Percentiles rank a stretch among this genome's conserved stretches.
Conservation (phyloP, 2,113 vertebrate genomes). For the Rallus limicola region DNA sequence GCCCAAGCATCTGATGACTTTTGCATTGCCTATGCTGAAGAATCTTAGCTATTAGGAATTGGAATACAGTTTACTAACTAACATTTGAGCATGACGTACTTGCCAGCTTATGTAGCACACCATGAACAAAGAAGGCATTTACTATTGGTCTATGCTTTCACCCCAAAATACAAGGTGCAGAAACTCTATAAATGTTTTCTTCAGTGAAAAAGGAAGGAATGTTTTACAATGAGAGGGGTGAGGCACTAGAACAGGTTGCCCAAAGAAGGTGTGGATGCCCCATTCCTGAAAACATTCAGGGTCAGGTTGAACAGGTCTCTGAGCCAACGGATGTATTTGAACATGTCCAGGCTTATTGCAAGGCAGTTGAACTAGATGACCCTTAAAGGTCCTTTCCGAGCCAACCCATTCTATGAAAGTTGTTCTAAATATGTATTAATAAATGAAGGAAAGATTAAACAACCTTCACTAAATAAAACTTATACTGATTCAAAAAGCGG, state of each 20-base stretch:
- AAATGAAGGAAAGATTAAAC: background rate
- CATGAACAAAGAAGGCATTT: background rate
- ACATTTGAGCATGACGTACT: background rate
- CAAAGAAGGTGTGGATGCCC: rapidly evolving
- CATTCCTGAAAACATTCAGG: background rate
- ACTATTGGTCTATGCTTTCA: background rate
- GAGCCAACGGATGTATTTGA: background rate
- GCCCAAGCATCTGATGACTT: background rate
- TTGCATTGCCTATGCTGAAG: background rate
- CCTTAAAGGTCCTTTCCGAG: background rate
- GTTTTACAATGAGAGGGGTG: background rate
- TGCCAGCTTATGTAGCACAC: background rate
- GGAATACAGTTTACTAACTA: background rate
- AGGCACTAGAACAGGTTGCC: background rate
- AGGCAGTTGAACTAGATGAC: background rate
- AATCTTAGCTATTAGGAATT: background rate
- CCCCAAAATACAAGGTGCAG: background rate
- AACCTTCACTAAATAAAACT: background rate
- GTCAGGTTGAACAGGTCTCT: rapidly evolving
- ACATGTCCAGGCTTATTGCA: background rate
- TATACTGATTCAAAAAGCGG: background rate
- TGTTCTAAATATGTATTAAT: background rate
- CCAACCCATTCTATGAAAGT: background rate
- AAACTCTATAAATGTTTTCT: background rate
- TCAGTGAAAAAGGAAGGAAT: background rate